Conservation (phyloP, 2,888 invertebrate genomes). For the Morpho achilles region DNA sequence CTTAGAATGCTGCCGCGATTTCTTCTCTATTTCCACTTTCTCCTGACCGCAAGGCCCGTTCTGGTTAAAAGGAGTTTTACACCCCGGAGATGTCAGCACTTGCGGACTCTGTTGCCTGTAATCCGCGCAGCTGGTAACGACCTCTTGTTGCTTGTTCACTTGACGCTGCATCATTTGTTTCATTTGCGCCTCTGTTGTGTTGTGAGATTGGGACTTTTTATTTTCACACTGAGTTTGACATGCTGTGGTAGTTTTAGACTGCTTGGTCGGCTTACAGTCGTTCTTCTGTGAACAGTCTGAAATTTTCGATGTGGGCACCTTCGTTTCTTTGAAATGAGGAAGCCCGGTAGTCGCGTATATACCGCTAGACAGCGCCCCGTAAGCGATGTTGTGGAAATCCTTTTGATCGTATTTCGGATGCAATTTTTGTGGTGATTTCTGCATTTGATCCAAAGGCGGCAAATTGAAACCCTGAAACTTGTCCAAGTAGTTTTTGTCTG, state of each 20-base stretch:
- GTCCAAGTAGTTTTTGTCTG: constrained; percentile 80
- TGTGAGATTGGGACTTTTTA: constrained; percentile 52
- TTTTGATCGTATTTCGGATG: constrained; percentile 74
- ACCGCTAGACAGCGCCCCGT: constrained; percentile 62
- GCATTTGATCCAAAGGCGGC: constrained; percentile 78
- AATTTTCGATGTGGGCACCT: constrained; percentile 55
- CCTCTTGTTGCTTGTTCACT: constrained; percentile 57
- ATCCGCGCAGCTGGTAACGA: constrained; percentile 57
- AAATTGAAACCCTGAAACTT: constrained; percentile 79
- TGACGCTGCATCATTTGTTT: constrained; percentile 70
- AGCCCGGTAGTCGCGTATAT: constrained; percentile 61
- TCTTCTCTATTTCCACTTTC: constrained; percentile 68
- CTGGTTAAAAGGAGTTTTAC: constrained; percentile 56
- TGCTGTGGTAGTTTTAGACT: constrained; percentile 64
- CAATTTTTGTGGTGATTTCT: constrained; percentile 80
- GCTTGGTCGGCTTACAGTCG: constrained; percentile 65
- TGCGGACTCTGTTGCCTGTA: constrained; percentile 65
- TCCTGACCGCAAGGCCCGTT: constrained; percentile 61
- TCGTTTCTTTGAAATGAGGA: constrained; percentile 68
- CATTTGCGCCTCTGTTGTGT: constrained; percentile 53
- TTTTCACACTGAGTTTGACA: constrained; percentile 71
- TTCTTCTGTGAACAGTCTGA: constrained; percentile 63
- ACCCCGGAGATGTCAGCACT: constrained; percentile 56
- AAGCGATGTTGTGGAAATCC: constrained; percentile 70
- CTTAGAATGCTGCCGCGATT: constrained; percentile 54